Base-by-base conservation (phyloP, 2,888 invertebrate species). In the Synanthedon andrenaeformis region DNA sequence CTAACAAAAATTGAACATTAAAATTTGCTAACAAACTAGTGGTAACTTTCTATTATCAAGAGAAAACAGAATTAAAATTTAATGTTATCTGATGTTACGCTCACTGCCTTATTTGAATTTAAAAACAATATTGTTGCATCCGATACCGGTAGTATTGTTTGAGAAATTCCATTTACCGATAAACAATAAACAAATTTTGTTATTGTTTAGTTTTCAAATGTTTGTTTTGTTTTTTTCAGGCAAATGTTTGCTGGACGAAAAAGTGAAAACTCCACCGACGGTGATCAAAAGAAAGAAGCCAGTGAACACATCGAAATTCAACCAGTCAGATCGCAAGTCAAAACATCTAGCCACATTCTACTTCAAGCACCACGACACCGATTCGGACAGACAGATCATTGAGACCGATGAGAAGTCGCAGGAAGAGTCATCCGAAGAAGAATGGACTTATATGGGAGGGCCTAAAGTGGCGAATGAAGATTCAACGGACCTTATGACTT, bases 291-390 rank as follows among this genome's bases (percentile, higher is more conserved):
- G 89, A 51, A 88, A 89, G 59, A 88, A 88, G 61, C 87, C 88
- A 63, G 80, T 88, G 49, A 87, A 91, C 74, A 82, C 89, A 42
- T 90, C 91, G 45, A 90, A 89, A 73, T 91, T 89, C 71, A 92
- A 91, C 70, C 89, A 93, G 64, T 92, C 94, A 10, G 92, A 93
- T 76, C 88, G 93, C 62, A 93, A 92, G 76, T 93, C 94, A 14
- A 94, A 93, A 76, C 95, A 95, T 75, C 90, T 92, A 74, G 96
- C 92, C 62, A 94, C 92, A 58, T 95, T 93, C 79, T 95, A 96
- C 82, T 95, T 94, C 79, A 93, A 91, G 76, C 96, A 96, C 77
- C 90, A 92, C 77, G 96, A 96, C 74, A 96, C 95, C 12, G 96
- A 96, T 75, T 94, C 94, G 11, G 95, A 95, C 74, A 89, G 90